phyloP scores from a whole-genome alignment of 2,113 vertebrate species.

The Calcarius ornatus region DNA sequence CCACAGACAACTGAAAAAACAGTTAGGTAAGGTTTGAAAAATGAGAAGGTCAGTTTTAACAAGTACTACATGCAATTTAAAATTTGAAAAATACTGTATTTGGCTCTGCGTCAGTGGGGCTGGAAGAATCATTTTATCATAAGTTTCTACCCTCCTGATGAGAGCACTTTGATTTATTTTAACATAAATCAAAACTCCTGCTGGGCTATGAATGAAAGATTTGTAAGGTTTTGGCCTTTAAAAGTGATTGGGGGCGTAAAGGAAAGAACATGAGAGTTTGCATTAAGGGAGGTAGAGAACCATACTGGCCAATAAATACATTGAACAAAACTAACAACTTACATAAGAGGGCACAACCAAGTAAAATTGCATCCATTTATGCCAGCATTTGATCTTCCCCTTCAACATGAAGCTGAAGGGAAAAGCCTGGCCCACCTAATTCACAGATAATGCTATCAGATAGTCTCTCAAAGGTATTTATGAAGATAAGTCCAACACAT shows the following conservation, averaged over 20 bases:
- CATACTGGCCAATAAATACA: constrained; percentile 30
- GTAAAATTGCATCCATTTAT: background rate
- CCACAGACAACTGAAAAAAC: background rate
- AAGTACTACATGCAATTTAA: background rate
- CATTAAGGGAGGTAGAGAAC: background rate
- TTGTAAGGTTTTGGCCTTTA: constrained; percentile 52
- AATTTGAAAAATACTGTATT: constrained; percentile 39
- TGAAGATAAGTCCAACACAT: background rate
- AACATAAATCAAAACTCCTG: constrained; percentile 47
- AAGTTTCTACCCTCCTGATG: constrained; percentile 4
- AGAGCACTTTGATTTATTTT: constrained; percentile 43
- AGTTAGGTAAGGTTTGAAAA: background rate
- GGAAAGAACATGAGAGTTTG: constrained; percentile 11
- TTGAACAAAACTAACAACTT: background rate
- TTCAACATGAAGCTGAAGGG: background rate
- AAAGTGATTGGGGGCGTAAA: background rate
- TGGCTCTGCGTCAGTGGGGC: background rate
- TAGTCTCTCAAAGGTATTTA: background rate
- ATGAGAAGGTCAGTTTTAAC: background rate
- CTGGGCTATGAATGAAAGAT: constrained; percentile 38
- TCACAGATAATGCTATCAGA: background rate
- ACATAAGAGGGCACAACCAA: background rate
- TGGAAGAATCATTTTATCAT: constrained; percentile 48
- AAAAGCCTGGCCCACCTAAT: background rate
- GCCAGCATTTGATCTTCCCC: background rate